Percentiles rank a stretch among this genome's conserved stretches.
Evolutionary conservation across 2,888 invertebrate genomes (phyloP).

Genomic region (Venustoraphidia nigricollis): DNA sequence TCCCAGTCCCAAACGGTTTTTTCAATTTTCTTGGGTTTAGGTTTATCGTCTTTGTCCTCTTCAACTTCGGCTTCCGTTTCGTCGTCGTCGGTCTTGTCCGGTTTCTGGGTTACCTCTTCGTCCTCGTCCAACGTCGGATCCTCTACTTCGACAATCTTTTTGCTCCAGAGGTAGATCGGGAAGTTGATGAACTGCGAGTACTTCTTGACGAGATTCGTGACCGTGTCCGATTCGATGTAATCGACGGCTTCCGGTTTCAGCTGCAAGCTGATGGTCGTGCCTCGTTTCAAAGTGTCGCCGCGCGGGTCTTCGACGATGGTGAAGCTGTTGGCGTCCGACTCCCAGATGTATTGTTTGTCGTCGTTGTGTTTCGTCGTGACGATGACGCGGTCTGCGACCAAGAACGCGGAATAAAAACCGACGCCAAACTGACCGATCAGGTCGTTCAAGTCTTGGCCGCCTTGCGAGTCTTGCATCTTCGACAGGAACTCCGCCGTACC

Average conservation of each 20-base stretch:
- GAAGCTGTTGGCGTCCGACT: slow-evolving; percentile 86
- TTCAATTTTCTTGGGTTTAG: slow-evolving; percentile 75
- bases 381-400: slow-evolving; percentile 87
- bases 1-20: slow-evolving; percentile 99
- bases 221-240: slow-evolving; percentile 83
- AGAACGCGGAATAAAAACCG: slow-evolving; percentile 95
- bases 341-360: slow-evolving; percentile 94
- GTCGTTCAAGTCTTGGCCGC: slow-evolving; percentile 72
- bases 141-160: slow-evolving; percentile 52
- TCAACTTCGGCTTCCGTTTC: slow-evolving; percentile 42
- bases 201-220: slow-evolving; percentile 84
- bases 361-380: slow-evolving; percentile 92
- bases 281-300: slow-evolving; percentile 79
- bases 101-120: slow-evolving; percentile 10
- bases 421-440: slow-evolving; percentile 99
- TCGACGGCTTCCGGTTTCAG: slow-evolving; percentile 95
- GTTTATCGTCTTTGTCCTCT: slow-evolving; percentile 53
- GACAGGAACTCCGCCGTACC: slow-evolving; percentile 92
- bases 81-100: slow-evolving; percentile 31
- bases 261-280: slow-evolving; percentile 49
- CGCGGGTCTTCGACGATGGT: slow-evolving; percentile 87
- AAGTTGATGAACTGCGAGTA: slow-evolving; percentile 99
- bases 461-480: slow-evolving; percentile 62
- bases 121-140: slow-evolving; percentile 40
- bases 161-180: slow-evolving; percentile 88